Conservation (phyloP, 1,140 invertebrate genomes). For the Drosophila repletoides region DNA sequence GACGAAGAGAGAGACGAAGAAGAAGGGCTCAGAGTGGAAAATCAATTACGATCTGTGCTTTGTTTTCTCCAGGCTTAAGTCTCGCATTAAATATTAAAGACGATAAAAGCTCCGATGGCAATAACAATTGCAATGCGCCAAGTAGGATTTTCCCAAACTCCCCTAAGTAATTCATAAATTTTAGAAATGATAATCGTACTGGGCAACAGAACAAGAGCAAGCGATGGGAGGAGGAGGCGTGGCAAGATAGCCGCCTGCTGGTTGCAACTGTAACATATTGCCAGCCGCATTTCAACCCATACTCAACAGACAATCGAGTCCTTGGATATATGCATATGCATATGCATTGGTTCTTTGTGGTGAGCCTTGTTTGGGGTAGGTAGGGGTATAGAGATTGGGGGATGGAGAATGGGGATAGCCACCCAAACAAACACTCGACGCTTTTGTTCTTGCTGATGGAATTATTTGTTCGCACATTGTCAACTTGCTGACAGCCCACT, state of each 20-base stretch:
- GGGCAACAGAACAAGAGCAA: too few species aligned
- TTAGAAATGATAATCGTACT: conserved; percentile 68
- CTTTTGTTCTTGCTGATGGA: conserved; percentile 81
- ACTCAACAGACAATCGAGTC: background rate
- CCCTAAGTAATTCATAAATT: conserved; percentile 68
- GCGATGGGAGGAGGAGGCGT: conserved; percentile 19
- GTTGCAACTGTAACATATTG: conserved; percentile 63
- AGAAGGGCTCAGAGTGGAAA: too few species aligned
- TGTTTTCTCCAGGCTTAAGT: too few species aligned
- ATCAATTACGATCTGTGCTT: too few species aligned
- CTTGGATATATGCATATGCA: conserved; percentile 26
- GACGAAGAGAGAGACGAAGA: too few species aligned
- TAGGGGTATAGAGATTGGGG: conserved; percentile 17
- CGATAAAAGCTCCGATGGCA: too few species aligned
- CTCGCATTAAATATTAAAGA: too few species aligned
- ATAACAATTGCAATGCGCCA: background rate
- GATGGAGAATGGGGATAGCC: conserved; percentile 18
- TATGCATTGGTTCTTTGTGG: conserved; percentile 58
- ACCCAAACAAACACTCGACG: conserved; percentile 80
- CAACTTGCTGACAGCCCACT: conserved; percentile 68
- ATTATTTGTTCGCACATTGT: conserved; percentile 82
- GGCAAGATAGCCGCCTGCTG: conserved; percentile 24
- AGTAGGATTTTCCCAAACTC: background rate
- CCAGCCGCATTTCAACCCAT: conserved; percentile 17
- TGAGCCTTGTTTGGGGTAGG: too few species aligned